Evolutionary conservation across 2,797 vertebrate genomes (phyloP), one percentile per base, ranked within the genome.

Genomic region (Amphiprion clarkii): DNA sequence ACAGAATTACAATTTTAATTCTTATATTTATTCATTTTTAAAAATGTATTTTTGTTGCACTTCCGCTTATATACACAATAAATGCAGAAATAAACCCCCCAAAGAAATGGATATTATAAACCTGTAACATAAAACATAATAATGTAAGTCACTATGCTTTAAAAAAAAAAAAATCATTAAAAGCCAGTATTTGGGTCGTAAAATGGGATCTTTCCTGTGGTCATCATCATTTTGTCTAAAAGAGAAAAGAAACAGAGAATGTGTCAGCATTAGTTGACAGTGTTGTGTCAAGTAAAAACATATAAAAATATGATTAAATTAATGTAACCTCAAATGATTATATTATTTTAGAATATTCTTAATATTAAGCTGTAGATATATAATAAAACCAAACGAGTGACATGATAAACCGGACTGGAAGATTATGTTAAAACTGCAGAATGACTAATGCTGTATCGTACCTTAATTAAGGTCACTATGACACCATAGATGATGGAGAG

Each of bases 391-490:
- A 36, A 36, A 36, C 33, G 2, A 36, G 33, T 36, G 33, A 36
- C 9, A 36, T 36, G 33, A 36, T 31, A 36, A 36, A 36, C 33
- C 2, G 8, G 33, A 10, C 33, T 2, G 9, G 33, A 36, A 36
- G 7, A 10, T 36, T 36, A 9, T 7, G 7, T 36, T 36, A 36
- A 36, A 31, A 36, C 8, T 8, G 7, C 33, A 36, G 8, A 7
- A 36, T 36, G 31, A 31, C 5, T 31, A 31, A 4, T 31, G 33
- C 55, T 69, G 14, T 62, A 1, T 67, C 81, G 88, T 55, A 95
- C 91, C 93, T 94, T 95, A 6, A 92, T 21, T 4, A 94, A 5
- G 5, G 88, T 94, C 31, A 81, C 81, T 8, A 72, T 16, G 65
- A 90, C 78, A 36, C 89, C 75, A 56, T 92, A 95, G 66, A 92